A percentile compares a stretch with the other conserved stretches of the same genome.
phyloP scores from a whole-genome alignment of 1,140 invertebrate genomes.

The Chionoecetes opilio region DNA sequence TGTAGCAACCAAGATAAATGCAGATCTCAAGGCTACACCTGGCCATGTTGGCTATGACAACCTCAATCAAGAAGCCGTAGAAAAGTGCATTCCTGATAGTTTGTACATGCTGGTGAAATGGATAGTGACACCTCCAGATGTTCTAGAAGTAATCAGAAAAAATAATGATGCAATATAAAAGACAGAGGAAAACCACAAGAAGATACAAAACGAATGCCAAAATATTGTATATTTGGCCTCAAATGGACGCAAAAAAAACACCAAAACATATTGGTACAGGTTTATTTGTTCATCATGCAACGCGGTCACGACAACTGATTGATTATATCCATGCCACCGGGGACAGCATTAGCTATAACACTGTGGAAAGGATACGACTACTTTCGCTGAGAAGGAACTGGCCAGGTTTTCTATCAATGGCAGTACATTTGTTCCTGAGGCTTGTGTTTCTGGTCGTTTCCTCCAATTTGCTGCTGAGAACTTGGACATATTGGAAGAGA shows the following conservation, averaged over 20 bases:
- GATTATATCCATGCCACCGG: not conserved
- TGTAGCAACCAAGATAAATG: conserved; percentile 33
- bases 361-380: not conserved
- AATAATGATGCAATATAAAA: conserved; percentile 25
- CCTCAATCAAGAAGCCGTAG: not conserved
- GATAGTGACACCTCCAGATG: not conserved
- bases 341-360: not conserved
- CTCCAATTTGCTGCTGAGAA: too few relatives aligned
- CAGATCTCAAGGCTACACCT: conserved; percentile 23
- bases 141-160: not conserved
- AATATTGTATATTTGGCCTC: not conserved
- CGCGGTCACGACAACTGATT: not conserved
- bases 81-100: conserved; percentile 27
- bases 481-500: too few relatives aligned
- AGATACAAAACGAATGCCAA: not conserved
- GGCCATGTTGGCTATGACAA: not conserved
- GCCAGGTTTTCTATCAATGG: too few relatives aligned
- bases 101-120: not conserved
- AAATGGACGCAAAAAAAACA: not conserved
- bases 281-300: too few relatives aligned
- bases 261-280: not conserved
- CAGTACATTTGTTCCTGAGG: too few relatives aligned
- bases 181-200: not conserved
- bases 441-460: too few relatives aligned
- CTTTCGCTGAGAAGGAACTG: too few relatives aligned